Base-by-base conservation (phyloP, 2,797 vertebrate genomes). In the Microctenopoma steveboyesi region DNA sequence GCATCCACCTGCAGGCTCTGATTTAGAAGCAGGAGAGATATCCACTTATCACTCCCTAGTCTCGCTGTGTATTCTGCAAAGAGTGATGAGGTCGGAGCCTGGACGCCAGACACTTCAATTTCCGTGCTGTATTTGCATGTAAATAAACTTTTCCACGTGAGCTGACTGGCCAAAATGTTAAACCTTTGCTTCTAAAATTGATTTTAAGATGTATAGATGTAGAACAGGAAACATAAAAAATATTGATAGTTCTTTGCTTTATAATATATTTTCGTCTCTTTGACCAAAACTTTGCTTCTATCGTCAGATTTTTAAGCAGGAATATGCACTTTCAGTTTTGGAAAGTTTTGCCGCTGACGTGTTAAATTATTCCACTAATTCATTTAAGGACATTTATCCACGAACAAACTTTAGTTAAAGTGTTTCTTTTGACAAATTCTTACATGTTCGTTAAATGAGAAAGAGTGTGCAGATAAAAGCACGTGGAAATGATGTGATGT, bases 371-470 rank as follows among this genome's bases (percentile, higher is more conserved):
- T n/a, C 22, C 14, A 6, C 37, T 11, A 13, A 55, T 33, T 67
- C 46, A 61, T 59, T 59, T 16, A 28, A n/a, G 18, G 18, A 46
- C 60, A 40, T 67, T 71, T 45, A 54, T 80, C 55, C 30, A 1
- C 18, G 10, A 56, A 3, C 28, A 75, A 61, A 79, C 43, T 71
- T 65, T 27, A 78, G 74, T 74, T 64, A 67, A 58, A 64, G 46
- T 56, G 62, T 45, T 70, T 48, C 28, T 28, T 62, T 75, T 40
- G 51, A 4, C 4, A 63, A 50, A 61, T 83, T 45, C 69, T 58
- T 77, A 56, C 6, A 57, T 68, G 60, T 76, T 39, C 68, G 60
- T 76, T 39, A 72, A 73, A 69, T 27, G 37, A 64, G 63, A 33
- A 18, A 13, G n/a, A 59, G 45, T 27, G 4, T 12, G 57, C 25